Base-by-base conservation (phyloP, 2,797 vertebrate species). In the Gobionotothen gibberifrons region DNA sequence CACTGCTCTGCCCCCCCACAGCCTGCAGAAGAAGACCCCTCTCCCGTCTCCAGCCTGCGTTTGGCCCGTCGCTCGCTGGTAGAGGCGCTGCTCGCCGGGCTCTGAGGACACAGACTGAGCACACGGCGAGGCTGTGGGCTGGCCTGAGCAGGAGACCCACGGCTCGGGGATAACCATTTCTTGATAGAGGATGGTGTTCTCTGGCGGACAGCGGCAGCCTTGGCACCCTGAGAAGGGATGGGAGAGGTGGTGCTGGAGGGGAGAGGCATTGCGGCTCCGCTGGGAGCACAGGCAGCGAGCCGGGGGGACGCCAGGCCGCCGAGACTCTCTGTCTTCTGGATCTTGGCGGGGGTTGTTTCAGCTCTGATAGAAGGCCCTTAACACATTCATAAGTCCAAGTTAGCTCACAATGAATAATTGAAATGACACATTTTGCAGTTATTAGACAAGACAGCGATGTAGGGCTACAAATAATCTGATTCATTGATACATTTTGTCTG, bases 41-140 rank as follows among this genome's bases (percentile, higher is more conserved):
- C 92, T 56, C 92, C 92, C 0, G 96, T 95, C 76, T 98, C 97
- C 56, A 99, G 95, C 61, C 96, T 93, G 66, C 98, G 96, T 86
- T 99, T 99, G 46, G 93, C 97, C 64, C 95, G 93, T 15, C 94
- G 94, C 65, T 97, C 95, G 9, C 81, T 78, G 9, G 90, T 68
- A n/a, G 95, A 84, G 13, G 75, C 36, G 55, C 82, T 62, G 21
- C 56, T 83, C 2, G 61, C 40, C 0, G 92, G 81, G 75, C 89
- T 94, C 83, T 95, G 96, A 17, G 93, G 90, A 79, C 95, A 90
- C 0, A 93, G 94, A 82, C 93, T 93, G 29, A 96, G 91, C 10
- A 94, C 94, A 86, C 88, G 92, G 29, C 92, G 90, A 40, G 90
- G 86, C 46, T 91, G 92, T 59, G 92, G 85, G 55, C 86, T 87